Evolutionary conservation across 2,113 vertebrate species (phyloP), one percentile per base, ranked within the genome.

Genomic region (Gallinago media): DNA sequence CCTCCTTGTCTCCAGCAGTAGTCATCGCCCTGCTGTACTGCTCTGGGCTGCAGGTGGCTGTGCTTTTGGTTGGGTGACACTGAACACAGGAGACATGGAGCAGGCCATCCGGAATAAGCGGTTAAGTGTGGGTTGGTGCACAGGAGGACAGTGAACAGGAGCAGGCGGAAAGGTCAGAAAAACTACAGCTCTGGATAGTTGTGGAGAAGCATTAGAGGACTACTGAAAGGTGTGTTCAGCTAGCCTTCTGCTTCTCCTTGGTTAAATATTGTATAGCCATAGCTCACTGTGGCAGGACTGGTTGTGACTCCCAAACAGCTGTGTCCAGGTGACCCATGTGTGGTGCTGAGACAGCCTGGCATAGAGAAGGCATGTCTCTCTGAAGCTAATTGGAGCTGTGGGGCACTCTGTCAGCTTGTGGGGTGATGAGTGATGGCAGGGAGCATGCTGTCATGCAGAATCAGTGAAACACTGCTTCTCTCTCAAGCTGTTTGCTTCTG

Each of bases 401-500:
- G 92, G 94, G 54, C 92, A 83, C 68, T 72, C 36, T 38, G 34
- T 59, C 86, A 94, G 77, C 78, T 73, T 59, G 50, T 76, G 71
- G 74, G 34, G 72, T 76, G 55, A 40, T 85, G 44, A 89, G 91
- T 82, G 92, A 92, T 92, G 95, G 95, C 92, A 95, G 75, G 68
- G 68, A 90, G 44, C 94, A 95, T 75, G 90, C 68, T 95, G 92
- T 88, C 4, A 0, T 63, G 80, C 78, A 77, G 52, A 54, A 92
- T 63, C 66, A 91, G 78, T 2, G 21, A 91, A 89, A 36, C 66
- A 17, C 47, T 74, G 61, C 66, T 88, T 90, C 54, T 86, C 27
- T 88, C 78, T 96, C 92, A 95, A 73, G 82, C 82, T 40, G 72
- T 82, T 65, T 92, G 65, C 44, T 95, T 82, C 68, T 82, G 52